phyloP scores from a whole-genome alignment of 2,888 invertebrate species.

The Morpho helenor region DNA sequence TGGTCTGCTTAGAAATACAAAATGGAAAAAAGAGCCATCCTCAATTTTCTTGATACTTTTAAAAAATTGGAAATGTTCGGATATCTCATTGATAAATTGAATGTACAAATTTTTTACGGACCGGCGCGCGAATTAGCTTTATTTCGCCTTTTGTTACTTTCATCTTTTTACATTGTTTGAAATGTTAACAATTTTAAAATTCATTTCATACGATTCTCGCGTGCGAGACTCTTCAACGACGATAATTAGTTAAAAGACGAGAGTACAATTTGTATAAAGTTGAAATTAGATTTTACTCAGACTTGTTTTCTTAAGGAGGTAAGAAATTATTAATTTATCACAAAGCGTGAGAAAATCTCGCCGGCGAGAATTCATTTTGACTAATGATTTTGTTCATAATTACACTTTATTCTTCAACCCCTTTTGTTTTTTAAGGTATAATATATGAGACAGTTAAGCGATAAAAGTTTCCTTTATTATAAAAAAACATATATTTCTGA shows the following conservation, averaged over 20 bases:
- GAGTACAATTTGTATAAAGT: constrained; percentile 27
- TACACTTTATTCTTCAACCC: constrained; percentile 7
- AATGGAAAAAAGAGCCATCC: constrained; percentile 17
- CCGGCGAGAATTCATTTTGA: constrained; percentile 23
- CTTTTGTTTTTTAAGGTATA: constrained; percentile 3
- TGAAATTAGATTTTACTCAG: constrained; percentile 27
- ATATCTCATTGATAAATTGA: constrained; percentile 14
- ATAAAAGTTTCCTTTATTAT: neutral
- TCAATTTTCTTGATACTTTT: constrained; percentile 14
- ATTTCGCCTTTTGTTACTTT: neutral
- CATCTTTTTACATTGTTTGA: constrained; percentile 2
- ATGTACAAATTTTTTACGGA: constrained; percentile 4
- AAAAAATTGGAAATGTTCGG: constrained; percentile 14
- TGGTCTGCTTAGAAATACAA: constrained; percentile 21
- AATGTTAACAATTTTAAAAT: constrained; percentile 17
- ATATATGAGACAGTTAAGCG: neutral
- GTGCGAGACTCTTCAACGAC: constrained; percentile 22
- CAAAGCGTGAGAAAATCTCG: constrained; percentile 26
- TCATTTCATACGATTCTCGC: constrained; percentile 19
- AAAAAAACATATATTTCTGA: neutral
- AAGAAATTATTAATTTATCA: constrained; percentile 28
- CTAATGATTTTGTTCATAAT: constrained; percentile 20
- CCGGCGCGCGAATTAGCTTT: neutral
- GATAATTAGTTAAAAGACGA: constrained; percentile 28
- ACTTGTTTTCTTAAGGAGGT: constrained; percentile 27